Base-by-base conservation (phyloP, 2,888 invertebrate species). In the Ferdinandea cuprea region DNA sequence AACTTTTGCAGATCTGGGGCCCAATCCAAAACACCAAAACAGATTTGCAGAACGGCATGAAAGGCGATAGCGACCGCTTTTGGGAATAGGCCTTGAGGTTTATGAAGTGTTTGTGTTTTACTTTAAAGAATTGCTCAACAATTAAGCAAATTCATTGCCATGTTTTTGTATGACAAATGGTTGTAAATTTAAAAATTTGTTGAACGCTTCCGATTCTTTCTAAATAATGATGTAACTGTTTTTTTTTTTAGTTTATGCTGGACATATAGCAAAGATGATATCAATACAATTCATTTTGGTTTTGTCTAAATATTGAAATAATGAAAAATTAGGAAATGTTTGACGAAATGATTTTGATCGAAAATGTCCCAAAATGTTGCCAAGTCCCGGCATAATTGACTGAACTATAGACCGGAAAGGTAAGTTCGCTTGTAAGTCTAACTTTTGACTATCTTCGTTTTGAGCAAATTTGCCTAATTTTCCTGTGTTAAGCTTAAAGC, bases 381-480 rank as follows among this genome's bases (percentile, higher is more conserved):
- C 73, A n/a, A 73, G n/a, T 9, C 54, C 63, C 0, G 73, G 73
- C 19, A 73, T 28, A 19, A 73, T 54, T 11, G 44, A 6, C 11
- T 37, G 37, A 11, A 65, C 11, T n/a, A 73, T 15, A 0, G 25
- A 7, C 8, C 63, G 54, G 3, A 65, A 30, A 13, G 2, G 25
- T 7, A 32, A 0, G 46, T 63, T 15, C 6, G 13, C n/a, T 19
- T 7, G 3, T 17, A 2, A 1, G 5, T 35, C 37, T 17, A 28
- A 58, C 28, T 15, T 25, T 2, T 5, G 11, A n/a, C 52, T 19
- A 11, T 42, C n/a, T 3, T 2, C 19, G 2, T 25, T 15, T 35
- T n/a, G 50, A 2, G 17, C 11, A 0, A 44, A 3, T n/a, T 32
- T 9, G 13, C 46, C 19, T 8, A 73, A 19, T 30, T 21, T 48